phyloP scores from a whole-genome alignment of 1,140 invertebrate genomes.

The Drosophila chauvacae region DNA sequence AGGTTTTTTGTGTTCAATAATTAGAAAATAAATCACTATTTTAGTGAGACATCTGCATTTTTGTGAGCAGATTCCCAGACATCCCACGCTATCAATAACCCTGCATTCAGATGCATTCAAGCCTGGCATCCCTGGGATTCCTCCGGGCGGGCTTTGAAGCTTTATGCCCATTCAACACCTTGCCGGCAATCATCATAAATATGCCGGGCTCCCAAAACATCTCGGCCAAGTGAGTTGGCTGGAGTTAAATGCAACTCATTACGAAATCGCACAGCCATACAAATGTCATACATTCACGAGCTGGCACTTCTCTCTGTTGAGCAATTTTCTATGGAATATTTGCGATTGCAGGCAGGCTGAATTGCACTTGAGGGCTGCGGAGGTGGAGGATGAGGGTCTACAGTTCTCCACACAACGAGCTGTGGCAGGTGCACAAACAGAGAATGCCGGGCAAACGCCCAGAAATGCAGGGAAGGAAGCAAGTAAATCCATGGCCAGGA shows the following conservation, averaged over 20 bases:
- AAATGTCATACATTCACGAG: slow-evolving; percentile 32
- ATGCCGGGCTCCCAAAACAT: slow-evolving; percentile 38
- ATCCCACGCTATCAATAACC: slow-evolving; percentile 21
- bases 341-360: slow-evolving; percentile 64
- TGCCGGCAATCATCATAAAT: slow-evolving; percentile 40
- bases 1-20: no score
- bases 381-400: not conserved
- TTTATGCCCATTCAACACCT: slow-evolving; percentile 46
- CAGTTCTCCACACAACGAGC: not conserved
- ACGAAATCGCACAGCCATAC: slow-evolving; percentile 50
- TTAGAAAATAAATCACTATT: not conserved
- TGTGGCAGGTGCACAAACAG: slow-evolving; percentile 71
- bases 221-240: slow-evolving; percentile 33
- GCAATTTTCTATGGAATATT: slow-evolving; percentile 76
- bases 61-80: slow-evolving; percentile 1
- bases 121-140: slow-evolving; percentile 14
- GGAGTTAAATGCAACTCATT: slow-evolving; percentile 77
- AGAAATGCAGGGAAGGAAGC: slow-evolving; percentile 18
- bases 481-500: slow-evolving; percentile 26
- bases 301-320: slow-evolving; percentile 47
- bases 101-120: slow-evolving; percentile 39
- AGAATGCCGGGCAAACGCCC: slow-evolving; percentile 67
- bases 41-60: not conserved
- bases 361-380: slow-evolving; percentile 59
- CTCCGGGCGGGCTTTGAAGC: not conserved